Evolutionary conservation across 2,888 invertebrate genomes (phyloP).

Genomic region (Drosophila histrio): DNA sequence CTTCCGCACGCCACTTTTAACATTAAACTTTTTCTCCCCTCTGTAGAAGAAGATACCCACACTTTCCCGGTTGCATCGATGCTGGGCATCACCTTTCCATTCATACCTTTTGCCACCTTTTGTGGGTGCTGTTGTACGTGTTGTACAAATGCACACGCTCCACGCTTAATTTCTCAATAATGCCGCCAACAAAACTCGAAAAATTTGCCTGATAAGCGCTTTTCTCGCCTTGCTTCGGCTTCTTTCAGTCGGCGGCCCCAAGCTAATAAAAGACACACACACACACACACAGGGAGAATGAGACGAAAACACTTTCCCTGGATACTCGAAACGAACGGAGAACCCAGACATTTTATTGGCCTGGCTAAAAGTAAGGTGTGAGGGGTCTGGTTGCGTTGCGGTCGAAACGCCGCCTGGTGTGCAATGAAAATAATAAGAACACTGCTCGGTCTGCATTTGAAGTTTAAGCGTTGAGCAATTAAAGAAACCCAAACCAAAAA

Average conservation of each 20-base stretch:
- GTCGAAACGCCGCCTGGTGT: constrained; percentile 18
- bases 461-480: constrained; percentile 64
- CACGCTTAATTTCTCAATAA: constrained; percentile 74
- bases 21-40: constrained; percentile 58
- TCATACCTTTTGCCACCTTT: constrained; percentile 8
- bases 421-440: constrained; percentile 63
- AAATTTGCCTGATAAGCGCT: constrained; percentile 70
- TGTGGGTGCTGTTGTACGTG: constrained; percentile 34
- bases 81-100: constrained; percentile 17
- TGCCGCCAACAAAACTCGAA: constrained; percentile 45
- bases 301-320: background rate
- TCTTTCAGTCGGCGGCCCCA: background rate
- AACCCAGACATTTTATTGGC: constrained; percentile 66
- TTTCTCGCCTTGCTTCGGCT: constrained; percentile 22
- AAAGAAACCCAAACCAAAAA: constrained; percentile 50
- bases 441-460: constrained; percentile 52
- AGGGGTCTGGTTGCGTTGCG: constrained; percentile 6
- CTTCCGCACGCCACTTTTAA: constrained; percentile 55
- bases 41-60: background rate
- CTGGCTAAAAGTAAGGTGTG: constrained; percentile 27
- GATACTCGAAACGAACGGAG: constrained; percentile 4
- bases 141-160: constrained; percentile 54
- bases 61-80: constrained; percentile 1
- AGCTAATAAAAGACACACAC: constrained; percentile 26
- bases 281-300: background rate